Percentiles rank a stretch among this genome's conserved stretches.
Conservation (phyloP, 2,888 invertebrate genomes). For the Deladenus siricidicola region DNA sequence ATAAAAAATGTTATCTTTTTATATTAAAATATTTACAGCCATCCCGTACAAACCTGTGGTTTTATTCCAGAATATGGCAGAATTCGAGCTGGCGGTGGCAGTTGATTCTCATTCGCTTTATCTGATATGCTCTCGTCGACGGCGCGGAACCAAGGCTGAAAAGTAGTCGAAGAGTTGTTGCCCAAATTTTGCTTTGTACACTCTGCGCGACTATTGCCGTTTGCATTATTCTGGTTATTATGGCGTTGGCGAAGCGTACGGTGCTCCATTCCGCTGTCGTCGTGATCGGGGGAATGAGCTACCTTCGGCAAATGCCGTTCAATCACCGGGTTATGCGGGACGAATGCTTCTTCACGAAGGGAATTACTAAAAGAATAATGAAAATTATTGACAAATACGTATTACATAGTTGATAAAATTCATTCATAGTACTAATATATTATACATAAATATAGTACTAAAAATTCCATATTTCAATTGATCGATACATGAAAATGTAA, state of each 20-base stretch:
- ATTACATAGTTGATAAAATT: background rate
- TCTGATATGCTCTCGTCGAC: background rate
- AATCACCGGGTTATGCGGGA: too few relatives aligned
- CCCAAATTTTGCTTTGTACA: background rate
- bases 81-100: slow-evolving; percentile 32
- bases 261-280: slow-evolving; percentile 31
- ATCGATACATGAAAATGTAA: too few relatives aligned
- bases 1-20: background rate
- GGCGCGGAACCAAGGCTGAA: background rate
- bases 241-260: slow-evolving; percentile 28
- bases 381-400: background rate
- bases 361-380: slow-evolving; percentile 14
- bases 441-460: too few relatives aligned
- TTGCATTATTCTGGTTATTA: slow-evolving; percentile 24
- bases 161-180: background rate
- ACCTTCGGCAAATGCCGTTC: too few relatives aligned
- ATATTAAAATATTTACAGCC: background rate
- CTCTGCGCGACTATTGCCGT: slow-evolving; percentile 12
- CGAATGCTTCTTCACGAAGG: slow-evolving; percentile 15
- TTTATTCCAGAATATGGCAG: slow-evolving; percentile 30
- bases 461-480: too few relatives aligned
- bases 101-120: slow-evolving; percentile 2
- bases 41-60: slow-evolving; percentile 23
- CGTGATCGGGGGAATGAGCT: too few relatives aligned
- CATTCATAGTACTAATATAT: too few relatives aligned